Base-by-base conservation (phyloP, 2,113 vertebrate species). In the Nasalis larvatus region DNA sequence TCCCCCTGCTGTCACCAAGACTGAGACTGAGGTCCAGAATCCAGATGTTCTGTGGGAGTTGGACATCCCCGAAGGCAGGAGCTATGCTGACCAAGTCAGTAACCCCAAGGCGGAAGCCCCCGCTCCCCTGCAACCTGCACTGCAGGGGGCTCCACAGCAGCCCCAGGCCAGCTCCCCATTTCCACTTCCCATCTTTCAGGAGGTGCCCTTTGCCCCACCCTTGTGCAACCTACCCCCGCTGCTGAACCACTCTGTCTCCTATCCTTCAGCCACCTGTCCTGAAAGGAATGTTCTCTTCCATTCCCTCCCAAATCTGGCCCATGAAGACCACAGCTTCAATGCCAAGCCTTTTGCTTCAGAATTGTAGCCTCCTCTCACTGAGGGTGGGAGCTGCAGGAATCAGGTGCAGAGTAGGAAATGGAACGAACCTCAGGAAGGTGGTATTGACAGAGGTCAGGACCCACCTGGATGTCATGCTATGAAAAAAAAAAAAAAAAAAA, bases 221-320 rank as follows among this genome's bases (percentile, higher is more conserved):
- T 85, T 98, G 21, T 81, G 88, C 92, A 94, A 97, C 47, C 77
- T 98, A 16, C 98, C 98, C 37, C 98, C 98, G 1, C 37, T 98
- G 91, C 78, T 97, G 78, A 96, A 95, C 40, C 98, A 98, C 90
- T 98, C 98, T 4, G 97, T 95, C 71, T 98, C 98, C 85, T 98
- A 97, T 81, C 98, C 98, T 37, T 94, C 96, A 76, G 85, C 96
- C 58, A 86, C 35, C 27, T 89, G 85, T 93, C 83, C 97, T 82
- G 42, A 98, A 49, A 96, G 86, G 85, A 97, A 82, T 12, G 21
- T 42, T 35, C 89, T 82, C 58, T 98, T 98, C 83, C 73, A 49
- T 78, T 98, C 98, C 40, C 96, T 97, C 32, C 97, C 97, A 2
- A 92, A 77, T 30, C 32, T 98, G 91, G 94, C 95, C 76, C 86